These are phyloP conservation scores for Eriocheir sinensis DNA, from an alignment of 1,140 invertebrate genomes.

Conservation along the genomic window DNA sequence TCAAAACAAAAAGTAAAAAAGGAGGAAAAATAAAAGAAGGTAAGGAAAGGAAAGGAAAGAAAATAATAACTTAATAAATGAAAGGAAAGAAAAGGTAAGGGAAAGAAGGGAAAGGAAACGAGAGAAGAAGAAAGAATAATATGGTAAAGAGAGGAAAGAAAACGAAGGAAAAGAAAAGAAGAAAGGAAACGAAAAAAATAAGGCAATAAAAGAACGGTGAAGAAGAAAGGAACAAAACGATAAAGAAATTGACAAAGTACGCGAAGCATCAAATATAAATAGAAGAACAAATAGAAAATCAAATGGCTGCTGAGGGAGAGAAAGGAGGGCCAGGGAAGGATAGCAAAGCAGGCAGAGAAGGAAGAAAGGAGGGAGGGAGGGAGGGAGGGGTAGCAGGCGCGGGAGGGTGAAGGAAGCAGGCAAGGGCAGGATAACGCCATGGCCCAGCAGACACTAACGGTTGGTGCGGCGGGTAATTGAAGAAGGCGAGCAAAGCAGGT, in stretches of 20 bases:
- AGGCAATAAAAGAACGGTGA: too few relatives aligned
- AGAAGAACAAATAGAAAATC: too few relatives aligned
- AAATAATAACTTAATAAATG: background rate
- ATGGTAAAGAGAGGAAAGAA: too few relatives aligned
- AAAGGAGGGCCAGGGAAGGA: background rate
- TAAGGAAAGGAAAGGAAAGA: background rate
- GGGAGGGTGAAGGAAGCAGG: background rate
- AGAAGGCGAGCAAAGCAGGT: background rate
- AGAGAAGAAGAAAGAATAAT: too few relatives aligned
- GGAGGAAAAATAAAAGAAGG: background rate
- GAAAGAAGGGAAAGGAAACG: background rate
- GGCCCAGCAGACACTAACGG: background rate
- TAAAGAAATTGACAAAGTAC: too few relatives aligned
- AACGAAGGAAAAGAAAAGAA: too few relatives aligned
- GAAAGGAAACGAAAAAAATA: too few relatives aligned
- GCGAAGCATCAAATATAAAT: too few relatives aligned
- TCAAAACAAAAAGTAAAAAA: too few relatives aligned
- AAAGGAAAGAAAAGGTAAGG: background rate
- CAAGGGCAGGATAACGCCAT: background rate
- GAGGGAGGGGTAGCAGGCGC: background rate
- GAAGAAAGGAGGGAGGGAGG: background rate
- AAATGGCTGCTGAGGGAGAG: too few relatives aligned
- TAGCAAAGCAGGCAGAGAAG: background rate
- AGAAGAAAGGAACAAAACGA: too few relatives aligned
- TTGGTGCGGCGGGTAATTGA: background rate